A percentile compares a stretch with the other conserved stretches of the same genome.
Conservation (phyloP, 2,797 vertebrate genomes). For the Phylloscopus collybita region DNA sequence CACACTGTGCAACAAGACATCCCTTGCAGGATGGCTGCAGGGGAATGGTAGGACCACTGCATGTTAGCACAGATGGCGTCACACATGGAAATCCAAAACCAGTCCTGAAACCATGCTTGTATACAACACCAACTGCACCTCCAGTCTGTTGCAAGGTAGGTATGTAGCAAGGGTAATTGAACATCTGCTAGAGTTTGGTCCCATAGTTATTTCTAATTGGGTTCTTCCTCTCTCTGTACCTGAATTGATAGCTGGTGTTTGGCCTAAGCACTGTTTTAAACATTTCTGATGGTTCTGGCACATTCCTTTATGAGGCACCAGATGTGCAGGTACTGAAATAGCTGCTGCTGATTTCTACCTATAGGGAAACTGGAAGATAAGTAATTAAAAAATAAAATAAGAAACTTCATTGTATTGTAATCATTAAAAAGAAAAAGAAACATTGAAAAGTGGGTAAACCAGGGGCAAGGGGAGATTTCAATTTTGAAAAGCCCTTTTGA, state of each 20-base stretch:
- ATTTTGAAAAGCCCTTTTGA: not conserved
- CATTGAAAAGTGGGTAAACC: not conserved
- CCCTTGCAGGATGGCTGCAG: not conserved
- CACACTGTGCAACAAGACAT: not conserved
- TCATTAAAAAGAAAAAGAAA: not conserved
- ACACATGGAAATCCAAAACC: conserved; percentile 12
- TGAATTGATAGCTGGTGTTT: conserved; percentile 62
- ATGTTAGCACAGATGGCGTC: not conserved
- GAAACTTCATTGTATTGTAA: not conserved
- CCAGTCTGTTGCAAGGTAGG: conserved; percentile 35
- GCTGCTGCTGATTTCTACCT: not conserved
- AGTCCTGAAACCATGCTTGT: not conserved
- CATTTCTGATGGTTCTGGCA: conserved; percentile 70
- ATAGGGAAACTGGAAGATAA: conserved; percentile 11
- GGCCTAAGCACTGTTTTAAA: conserved; percentile 60
- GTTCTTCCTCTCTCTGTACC: conserved; percentile 14
- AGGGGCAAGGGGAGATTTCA: not conserved
- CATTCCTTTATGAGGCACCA: conserved; percentile 68
- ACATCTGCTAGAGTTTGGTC: conserved; percentile 61
- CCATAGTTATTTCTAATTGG: conserved; percentile 61
- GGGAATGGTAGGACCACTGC: not conserved
- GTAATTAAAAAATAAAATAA: not conserved
- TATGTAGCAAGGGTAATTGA: conserved; percentile 53
- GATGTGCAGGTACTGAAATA: conserved; percentile 67
- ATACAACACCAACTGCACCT: conserved; percentile 18